Conservation (phyloP, 2,797 vertebrate species). For the Hylomyscus alleni region DNA sequence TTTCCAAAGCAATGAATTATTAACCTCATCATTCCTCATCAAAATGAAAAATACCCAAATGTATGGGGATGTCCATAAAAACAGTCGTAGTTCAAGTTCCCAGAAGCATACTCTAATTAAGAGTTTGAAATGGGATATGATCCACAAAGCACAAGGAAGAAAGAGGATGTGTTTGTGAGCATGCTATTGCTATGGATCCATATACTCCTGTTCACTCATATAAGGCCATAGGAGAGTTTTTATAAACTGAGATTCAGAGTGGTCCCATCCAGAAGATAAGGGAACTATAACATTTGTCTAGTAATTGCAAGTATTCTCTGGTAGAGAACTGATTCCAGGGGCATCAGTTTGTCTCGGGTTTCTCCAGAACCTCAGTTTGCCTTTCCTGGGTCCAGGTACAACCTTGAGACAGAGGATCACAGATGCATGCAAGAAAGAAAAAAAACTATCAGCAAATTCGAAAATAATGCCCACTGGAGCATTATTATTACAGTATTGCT, state of each 20-base stretch:
- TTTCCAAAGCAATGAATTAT: conserved; percentile 17
- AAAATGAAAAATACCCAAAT: neutral
- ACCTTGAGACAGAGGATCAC: neutral
- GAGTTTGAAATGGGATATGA: neutral
- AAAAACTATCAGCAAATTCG: neutral
- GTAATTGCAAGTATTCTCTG: neutral
- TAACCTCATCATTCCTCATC: neutral
- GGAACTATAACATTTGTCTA: neutral
- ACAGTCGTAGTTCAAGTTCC: neutral
- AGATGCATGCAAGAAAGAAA: neutral
- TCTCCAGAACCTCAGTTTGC: neutral
- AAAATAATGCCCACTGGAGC: neutral
- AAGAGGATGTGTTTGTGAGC: neutral
- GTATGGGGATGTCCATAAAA: neutral
- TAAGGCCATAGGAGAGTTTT: neutral
- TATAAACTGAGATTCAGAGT: neutral
- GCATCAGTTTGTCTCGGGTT: neutral
- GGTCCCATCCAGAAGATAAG: neutral
- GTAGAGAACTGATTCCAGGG: neutral
- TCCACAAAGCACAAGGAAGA: neutral
- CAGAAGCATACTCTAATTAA: conserved; percentile 5
- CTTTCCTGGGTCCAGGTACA: neutral
- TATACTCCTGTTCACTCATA: neutral
- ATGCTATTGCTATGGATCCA: neutral
- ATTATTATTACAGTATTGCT: neutral